phyloP scores from a whole-genome alignment of 2,888 invertebrate species.

The Pollenia griseotomentosa region DNA sequence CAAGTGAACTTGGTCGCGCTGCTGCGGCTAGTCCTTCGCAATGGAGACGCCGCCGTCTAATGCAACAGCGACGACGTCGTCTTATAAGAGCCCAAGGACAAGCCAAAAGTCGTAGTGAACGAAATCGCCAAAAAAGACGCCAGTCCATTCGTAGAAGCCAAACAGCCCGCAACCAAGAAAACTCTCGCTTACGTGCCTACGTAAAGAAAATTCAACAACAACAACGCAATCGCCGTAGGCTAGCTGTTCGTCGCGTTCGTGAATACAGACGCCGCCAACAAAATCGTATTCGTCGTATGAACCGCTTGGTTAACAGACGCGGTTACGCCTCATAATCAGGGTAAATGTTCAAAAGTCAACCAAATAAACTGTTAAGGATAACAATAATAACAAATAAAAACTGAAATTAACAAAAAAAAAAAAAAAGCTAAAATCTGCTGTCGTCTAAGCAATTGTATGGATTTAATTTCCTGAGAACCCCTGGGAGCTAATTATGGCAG shows the following conservation, averaged over 20 bases:
- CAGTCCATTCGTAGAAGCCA: background rate
- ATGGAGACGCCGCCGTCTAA: slow-evolving; percentile 38
- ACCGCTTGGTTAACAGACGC: slow-evolving; percentile 68
- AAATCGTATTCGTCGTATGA: slow-evolving; percentile 67
- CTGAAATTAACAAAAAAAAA: background rate
- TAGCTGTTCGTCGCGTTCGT: background rate
- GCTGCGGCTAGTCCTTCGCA: slow-evolving; percentile 60
- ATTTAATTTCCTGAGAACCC: too few species aligned
- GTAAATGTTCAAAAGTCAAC: slow-evolving; percentile 14
- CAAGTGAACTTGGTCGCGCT: slow-evolving; percentile 51
- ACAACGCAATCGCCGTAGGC: background rate
- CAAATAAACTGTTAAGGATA: too few species aligned
- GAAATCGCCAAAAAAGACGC: background rate
- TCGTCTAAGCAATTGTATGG: too few species aligned
- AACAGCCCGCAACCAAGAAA: background rate
- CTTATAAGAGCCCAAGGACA: too few species aligned
- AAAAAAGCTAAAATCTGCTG: too few species aligned
- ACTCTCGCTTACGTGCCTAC: background rate
- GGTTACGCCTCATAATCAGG: slow-evolving; percentile 70
- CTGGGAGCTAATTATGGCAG: too few species aligned
- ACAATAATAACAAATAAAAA: slow-evolving; percentile 10
- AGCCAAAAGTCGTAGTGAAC: too few species aligned
- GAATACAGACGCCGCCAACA: slow-evolving; percentile 67
- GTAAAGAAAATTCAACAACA: background rate
- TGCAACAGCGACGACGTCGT: background rate